Evolutionary conservation across 2,888 invertebrate species (phyloP), one percentile per base, ranked within the genome.

Genomic region (Serrognathus titanus): DNA sequence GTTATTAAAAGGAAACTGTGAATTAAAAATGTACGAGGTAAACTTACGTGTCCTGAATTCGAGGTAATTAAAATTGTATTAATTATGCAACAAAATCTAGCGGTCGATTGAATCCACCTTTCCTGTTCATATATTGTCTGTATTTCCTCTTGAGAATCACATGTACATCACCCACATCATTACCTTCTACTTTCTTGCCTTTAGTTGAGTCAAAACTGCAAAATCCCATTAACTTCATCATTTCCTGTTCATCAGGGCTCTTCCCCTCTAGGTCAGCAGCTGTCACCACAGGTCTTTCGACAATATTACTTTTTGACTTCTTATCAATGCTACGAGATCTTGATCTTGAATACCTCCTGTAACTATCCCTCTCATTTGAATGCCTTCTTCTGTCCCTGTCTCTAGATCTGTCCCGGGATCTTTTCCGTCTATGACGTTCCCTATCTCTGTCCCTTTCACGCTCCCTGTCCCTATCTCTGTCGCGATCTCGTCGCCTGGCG

Each of bases 91-190:
- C 95, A 80, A 96, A 96, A 79, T 99, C 98, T 63, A 99, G 80
- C 40, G 98, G 98, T 73, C 98, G 84, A 79, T 99, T 99, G 79
- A 99, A 99, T 53, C 98, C 99, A 62, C 99, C 99, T 79, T 97
- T 95, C 61, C 99, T 85, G 79, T 99, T 99, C 99, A 99, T 99
- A 75, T 99, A 99, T 80, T 99, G 98, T 69, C 97, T 87, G 77
- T 97, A 97, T 80, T 97, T 94, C 69, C 98, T 83, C 80, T 97
- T 97, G 59, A 97, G 84, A 61, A 96, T 94, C 56, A 97, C 94
- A 76, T 97, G 97, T 62, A 97, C 96, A 31, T 89, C 92, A n/a
- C 95, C 96, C 53, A 87, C 87, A 69, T 96, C 92, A 74, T 98
- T 98, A 35, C 94, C 95, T 0, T 90, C 89, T 0, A 98, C 96